A percentile compares a stretch with the other conserved stretches of the same genome.
These are phyloP conservation scores for Mechanitis messenoides DNA, from an alignment of 2,888 invertebrate species.

Conservation along the genomic window DNA sequence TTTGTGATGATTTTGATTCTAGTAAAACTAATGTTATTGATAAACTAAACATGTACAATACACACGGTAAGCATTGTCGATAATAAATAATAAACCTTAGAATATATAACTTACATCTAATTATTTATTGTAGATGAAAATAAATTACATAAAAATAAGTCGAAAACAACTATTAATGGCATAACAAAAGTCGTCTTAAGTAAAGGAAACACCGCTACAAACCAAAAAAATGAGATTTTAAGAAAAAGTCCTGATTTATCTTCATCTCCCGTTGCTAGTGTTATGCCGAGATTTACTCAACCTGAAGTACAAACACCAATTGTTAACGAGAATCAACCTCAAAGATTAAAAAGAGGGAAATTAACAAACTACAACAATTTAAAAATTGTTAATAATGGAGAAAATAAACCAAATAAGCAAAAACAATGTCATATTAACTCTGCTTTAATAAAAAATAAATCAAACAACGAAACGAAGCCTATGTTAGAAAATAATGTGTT, in stretches of 20 bases:
- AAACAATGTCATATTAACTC: not conserved
- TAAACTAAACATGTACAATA: not conserved
- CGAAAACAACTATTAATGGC: constrained; percentile 34
- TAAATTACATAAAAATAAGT: constrained; percentile 15
- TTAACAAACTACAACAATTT: not conserved
- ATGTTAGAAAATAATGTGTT: not conserved
- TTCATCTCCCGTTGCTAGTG: constrained; percentile 35
- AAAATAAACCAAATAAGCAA: not conserved
- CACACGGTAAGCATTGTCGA: not conserved
- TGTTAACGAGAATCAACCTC: not conserved
- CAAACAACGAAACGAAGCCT: constrained; percentile 7
- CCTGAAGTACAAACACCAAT: not conserved
- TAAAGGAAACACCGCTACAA: constrained; percentile 32
- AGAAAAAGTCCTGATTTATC: constrained; percentile 38
- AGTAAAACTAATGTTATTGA: not conserved
- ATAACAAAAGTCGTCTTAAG: constrained; percentile 43
- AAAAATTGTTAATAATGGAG: not conserved
- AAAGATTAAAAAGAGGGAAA: not conserved
- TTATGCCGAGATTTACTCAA: constrained; percentile 22
- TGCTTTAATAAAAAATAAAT: not conserved
- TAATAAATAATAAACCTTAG: not conserved
- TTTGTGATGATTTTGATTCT: not conserved
- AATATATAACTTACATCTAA: not conserved
- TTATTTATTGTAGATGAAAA: constrained; percentile 4
- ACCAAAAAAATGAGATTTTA: constrained; percentile 23